Conservation (phyloP, 2,113 vertebrate genomes). For the Malurus alboscapulatus region DNA sequence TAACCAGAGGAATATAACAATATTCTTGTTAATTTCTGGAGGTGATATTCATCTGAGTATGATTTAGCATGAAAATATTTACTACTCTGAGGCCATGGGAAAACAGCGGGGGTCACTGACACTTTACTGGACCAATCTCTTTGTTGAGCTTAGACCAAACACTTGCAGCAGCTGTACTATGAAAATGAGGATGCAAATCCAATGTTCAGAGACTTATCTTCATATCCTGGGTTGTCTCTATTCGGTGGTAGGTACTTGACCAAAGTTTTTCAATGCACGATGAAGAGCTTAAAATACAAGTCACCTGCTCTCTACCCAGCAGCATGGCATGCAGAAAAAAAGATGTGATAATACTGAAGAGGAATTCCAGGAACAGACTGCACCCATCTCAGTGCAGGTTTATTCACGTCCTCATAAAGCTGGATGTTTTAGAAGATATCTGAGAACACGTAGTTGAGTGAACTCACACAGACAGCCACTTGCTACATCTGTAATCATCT, state of each 20-base stretch:
- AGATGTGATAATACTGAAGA: neutral
- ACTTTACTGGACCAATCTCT: neutral
- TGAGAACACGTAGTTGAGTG: neutral
- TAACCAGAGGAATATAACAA: neutral
- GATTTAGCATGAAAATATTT: neutral
- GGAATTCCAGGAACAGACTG: neutral
- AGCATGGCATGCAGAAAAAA: neutral
- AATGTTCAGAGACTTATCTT: neutral
- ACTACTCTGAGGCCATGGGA: neutral
- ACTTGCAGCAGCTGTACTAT: neutral
- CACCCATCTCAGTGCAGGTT: neutral
- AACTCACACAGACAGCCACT: neutral
- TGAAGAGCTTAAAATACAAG: neutral
- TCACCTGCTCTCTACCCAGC: neutral
- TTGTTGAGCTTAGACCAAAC: neutral
- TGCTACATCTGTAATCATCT: neutral
- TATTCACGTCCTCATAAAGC: neutral
- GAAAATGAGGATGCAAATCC: neutral
- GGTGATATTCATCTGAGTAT: neutral
- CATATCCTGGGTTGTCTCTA: neutral
- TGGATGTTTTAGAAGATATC: neutral
- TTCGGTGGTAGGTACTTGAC: accelerated
- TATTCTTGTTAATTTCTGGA: neutral
- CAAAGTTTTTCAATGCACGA: neutral
- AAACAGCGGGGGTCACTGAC: neutral